These are phyloP conservation scores for Epizoanthus rinbou DNA, from an alignment of 92 coral and sea anemone species.

Conservation along the genomic window DNA sequence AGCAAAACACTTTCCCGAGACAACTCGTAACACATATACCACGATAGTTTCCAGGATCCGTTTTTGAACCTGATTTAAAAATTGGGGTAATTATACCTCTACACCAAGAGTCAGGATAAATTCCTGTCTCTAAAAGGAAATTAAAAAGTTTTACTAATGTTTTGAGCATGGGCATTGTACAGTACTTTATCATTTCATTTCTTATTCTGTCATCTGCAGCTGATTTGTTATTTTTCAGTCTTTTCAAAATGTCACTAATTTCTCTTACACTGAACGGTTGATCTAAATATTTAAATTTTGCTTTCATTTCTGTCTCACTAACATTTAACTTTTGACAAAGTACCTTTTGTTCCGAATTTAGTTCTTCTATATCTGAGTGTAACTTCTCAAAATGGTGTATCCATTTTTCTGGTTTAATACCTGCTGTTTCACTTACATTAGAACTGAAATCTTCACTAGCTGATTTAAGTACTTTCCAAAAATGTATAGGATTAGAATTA, in stretches of 20 bases:
- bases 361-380: not conserved
- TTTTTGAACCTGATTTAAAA: conserved; percentile 42
- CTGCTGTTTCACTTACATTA: conserved; percentile 35
- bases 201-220: conserved; percentile 39
- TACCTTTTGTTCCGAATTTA: not conserved
- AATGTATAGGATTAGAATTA: not conserved
- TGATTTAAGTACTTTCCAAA: conserved; percentile 49
- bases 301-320: not conserved
- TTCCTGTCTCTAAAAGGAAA: conserved; percentile 42
- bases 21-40: conserved; percentile 54
- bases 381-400: conserved; percentile 8
- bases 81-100: conserved; percentile 49
- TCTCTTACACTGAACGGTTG: conserved; percentile 32
- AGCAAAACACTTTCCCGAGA: conserved; percentile 45
- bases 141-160: conserved; percentile 40
- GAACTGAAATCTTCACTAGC: conserved; percentile 32
- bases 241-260: not conserved
- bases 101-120: conserved; percentile 52
- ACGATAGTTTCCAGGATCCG: conserved; percentile 47
- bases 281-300: conserved; percentile 9
- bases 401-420: too few species aligned
- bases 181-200: conserved; percentile 51
- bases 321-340: not conserved
- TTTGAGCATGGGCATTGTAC: conserved; percentile 20
- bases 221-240: conserved; percentile 54